Evolutionary conservation across 2,888 invertebrate genomes (phyloP), one percentile per base, ranked within the genome.

Genomic region (Fissipunctia ypsillon): DNA sequence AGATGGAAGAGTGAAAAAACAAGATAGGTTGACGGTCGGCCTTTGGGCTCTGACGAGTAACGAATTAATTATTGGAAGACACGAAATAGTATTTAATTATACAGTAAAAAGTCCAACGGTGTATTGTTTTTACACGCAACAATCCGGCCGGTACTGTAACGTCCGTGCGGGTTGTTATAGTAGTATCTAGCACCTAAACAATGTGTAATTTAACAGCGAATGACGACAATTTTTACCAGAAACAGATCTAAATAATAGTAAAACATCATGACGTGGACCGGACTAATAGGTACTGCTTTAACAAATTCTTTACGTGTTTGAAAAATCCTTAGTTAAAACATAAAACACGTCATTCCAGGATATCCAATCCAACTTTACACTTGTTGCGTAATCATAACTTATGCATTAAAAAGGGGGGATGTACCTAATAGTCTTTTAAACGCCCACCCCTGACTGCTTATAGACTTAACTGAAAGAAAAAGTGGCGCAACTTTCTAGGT

Each of bases 301-400:
- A 22, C 19, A 45, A 45, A 19, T 6, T 45, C 7, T 45, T 45
- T 7, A 45, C 19, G 45, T 45, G 25, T 52, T 22, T 14, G 0
- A 52, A 52, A 65, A 54, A 2, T 19, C 25, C 5, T 12, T 7
- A 38, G 25, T 65, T 19, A 3, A 3, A 41, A n/a, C 43, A 7
- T 38, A 69, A 70, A 28, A 14, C 9, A 69, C 14, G 9, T n/a
- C 25, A 16, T 54, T 31, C 25, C 19, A 54, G 16, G 1, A 0
- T 19, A 25, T 10, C 22, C 50, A 41, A 41, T 25, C 38, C 16
- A 45, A 56, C 35, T 22, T 45, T 19, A 56, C 19, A 71, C 35
- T 71, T 71, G 54, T 45, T 72, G 12, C 72, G 22, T 45, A 12
- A 12, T 45, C 22, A 70, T 54, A 45, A 72, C 54, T 71, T 25